Conservation (phyloP, 2,888 invertebrate genomes). For the Mythimna lalbum region DNA sequence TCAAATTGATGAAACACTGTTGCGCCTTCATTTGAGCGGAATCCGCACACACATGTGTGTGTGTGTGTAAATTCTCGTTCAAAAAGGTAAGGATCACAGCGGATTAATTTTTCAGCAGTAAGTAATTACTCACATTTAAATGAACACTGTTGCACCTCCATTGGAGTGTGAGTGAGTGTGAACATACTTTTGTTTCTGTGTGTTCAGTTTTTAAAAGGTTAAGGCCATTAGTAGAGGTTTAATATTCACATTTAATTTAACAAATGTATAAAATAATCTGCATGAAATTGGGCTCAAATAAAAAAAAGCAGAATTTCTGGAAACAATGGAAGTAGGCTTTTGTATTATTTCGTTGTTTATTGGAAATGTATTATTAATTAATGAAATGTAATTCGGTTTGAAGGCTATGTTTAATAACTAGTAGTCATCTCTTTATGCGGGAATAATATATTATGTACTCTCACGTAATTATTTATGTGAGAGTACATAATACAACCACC, state of each 20-base stretch:
- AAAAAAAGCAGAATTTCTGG: conserved; percentile 6
- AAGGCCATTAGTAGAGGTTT: no score
- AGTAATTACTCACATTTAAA: conserved; percentile 8
- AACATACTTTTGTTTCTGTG: no score
- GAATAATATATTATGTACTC: no score
- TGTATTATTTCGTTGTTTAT: not conserved
- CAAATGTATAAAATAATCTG: not conserved
- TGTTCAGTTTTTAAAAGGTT: no score
- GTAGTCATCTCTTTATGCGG: no score
- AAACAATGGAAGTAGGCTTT: not conserved
- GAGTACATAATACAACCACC: no score
- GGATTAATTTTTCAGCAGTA: not conserved
- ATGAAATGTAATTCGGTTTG: not conserved
- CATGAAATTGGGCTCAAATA: no score
- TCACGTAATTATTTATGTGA: not conserved
- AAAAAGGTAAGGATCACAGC: not conserved
- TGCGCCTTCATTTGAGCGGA: conserved; percentile 2
- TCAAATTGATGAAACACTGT: conserved; percentile 12
- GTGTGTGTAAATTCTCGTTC: not conserved
- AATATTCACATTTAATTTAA: conserved; percentile 7
- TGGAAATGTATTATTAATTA: not conserved
- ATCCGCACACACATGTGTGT: not conserved
- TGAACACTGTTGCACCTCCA: no score
- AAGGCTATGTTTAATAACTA: not conserved
- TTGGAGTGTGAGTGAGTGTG: no score